Base-by-base conservation (phyloP, 2,888 invertebrate species). In the Eudemis profundana region DNA sequence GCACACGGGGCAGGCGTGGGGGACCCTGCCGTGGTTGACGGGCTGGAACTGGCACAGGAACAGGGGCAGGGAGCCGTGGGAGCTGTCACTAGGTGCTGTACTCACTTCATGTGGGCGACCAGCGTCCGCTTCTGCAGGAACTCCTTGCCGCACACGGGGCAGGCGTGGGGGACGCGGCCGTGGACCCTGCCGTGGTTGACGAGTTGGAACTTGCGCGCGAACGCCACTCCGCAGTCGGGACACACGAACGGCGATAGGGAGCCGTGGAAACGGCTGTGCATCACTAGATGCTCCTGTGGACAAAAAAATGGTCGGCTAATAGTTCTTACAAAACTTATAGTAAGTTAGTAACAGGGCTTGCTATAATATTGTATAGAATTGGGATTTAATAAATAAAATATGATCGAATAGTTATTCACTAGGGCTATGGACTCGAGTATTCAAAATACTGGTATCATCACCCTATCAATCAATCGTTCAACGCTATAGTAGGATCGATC, bases 201-300 rank as follows among this genome's bases (percentile, higher is more conserved):
- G 72, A 97, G 92, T 84, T 97, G 96, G 89, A 97, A 97, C 93
- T 97, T 97, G 69, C 97, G 93, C 65, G 96, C 95, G 89, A 97
- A 97, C 66, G 96, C 96, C 59, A 95, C 95, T 19, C 96, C 96
- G 81, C 99, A 99, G 81, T 97, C 97, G 60, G 95, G 95, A 86
- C 99, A 99, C 73, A 96, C 96, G 90, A 98, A 99, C 10, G 99
- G 98, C 78, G 98, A 97, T 78, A 98, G 95, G 5, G 98, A 98
- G n/a, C 98, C 98, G 88, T 98, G 98, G 89, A 98, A 98, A 69
- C 98, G 93, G 67, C 96, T 94, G 90, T 98, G 97, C 93, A 97
- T 97, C 75, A 97, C 96, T 72, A 94, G 81, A 75, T 98, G 94
- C 82, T 91, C 92, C 92, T 92, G 79, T 0, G n/a, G 4, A 42